Percentiles rank a stretch among this genome's conserved stretches.
Evolutionary conservation across 1,140 invertebrate species (phyloP).

Genomic region (Argopecten irradians): DNA sequence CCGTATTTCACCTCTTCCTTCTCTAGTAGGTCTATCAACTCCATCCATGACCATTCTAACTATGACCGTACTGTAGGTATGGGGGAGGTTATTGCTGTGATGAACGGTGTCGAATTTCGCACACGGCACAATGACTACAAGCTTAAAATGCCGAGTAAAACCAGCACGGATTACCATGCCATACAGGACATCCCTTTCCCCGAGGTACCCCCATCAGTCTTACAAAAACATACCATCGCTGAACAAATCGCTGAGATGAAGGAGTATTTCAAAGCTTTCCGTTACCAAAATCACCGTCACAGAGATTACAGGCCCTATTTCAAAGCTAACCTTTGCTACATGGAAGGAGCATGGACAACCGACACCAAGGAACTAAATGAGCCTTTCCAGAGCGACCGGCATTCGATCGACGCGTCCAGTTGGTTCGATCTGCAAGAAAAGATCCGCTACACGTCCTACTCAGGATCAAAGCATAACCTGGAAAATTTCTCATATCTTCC

Average conservation of each 20-base stretch:
- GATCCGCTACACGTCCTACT: conserved; percentile 54
- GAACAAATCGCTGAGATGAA: conserved; percentile 66
- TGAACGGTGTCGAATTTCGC: conserved; percentile 67
- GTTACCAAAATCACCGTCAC: conserved; percentile 41
- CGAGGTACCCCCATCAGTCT: conserved; percentile 60
- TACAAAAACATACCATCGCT: conserved; percentile 52
- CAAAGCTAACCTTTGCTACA: conserved; percentile 59
- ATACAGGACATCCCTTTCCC: conserved; percentile 64
- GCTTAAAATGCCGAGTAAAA: conserved; percentile 54
- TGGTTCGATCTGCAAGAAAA: conserved; percentile 57
- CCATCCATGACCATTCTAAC: conserved; percentile 57
- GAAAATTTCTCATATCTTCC: conserved; percentile 63
- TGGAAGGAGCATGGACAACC: conserved; percentile 61
- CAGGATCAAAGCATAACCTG: conserved; percentile 51
- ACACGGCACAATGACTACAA: conserved; percentile 68
- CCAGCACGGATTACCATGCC: conserved; percentile 39
- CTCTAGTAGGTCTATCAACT: conserved; percentile 24
- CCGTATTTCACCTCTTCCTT: conserved; percentile 20
- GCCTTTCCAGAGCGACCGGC: conserved; percentile 58
- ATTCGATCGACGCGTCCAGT: conserved; percentile 53
- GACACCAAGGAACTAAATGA: conserved; percentile 44
- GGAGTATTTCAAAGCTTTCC: conserved; percentile 59
- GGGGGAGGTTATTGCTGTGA: conserved; percentile 60
- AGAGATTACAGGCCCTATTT: conserved; percentile 52
- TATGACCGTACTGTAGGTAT: conserved; percentile 60